Percentiles rank a stretch among this genome's conserved stretches.
These are phyloP conservation scores for Acipenser oxyrinchus DNA, from an alignment of 2,797 vertebrate species.

Conservation along the genomic window DNA sequence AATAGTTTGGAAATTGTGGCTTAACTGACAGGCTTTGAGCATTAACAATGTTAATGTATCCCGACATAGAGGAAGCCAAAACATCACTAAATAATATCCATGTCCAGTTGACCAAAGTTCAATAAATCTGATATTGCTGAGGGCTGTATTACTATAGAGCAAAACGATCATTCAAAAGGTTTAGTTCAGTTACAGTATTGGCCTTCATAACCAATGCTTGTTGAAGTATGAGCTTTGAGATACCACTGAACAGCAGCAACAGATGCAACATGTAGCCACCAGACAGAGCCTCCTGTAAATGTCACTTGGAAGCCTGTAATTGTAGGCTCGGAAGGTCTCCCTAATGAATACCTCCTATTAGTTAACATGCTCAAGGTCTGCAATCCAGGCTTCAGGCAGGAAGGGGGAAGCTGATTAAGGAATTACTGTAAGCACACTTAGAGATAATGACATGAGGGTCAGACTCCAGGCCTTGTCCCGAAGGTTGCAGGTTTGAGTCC, in stretches of 20 bases:
- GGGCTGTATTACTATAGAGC: no score
- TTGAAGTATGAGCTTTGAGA: no score
- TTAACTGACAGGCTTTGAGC: no score
- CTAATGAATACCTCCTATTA: background rate
- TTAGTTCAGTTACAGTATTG: no score
- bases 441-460: constrained; percentile 74
- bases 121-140: no score
- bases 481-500: constrained; percentile 54
- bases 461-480: constrained; percentile 21
- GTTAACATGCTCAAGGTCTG: constrained; percentile 25
- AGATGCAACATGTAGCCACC: constrained; percentile 49
- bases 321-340: constrained; percentile 23
- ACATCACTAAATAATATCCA: no score
- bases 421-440: constrained; percentile 74
- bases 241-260: constrained; percentile 3
- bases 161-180: no score
- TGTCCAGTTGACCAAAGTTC: no score
- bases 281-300: constrained; percentile 31
- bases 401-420: constrained; percentile 62
- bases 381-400: constrained; percentile 42
- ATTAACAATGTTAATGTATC: no score
- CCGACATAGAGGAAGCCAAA: no score
- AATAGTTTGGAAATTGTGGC: no score
- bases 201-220: no score
- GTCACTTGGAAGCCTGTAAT: constrained; percentile 36